These are phyloP conservation scores for Lithodes maja DNA, from an alignment of 2,888 invertebrate genomes.

Conservation along the genomic window DNA sequence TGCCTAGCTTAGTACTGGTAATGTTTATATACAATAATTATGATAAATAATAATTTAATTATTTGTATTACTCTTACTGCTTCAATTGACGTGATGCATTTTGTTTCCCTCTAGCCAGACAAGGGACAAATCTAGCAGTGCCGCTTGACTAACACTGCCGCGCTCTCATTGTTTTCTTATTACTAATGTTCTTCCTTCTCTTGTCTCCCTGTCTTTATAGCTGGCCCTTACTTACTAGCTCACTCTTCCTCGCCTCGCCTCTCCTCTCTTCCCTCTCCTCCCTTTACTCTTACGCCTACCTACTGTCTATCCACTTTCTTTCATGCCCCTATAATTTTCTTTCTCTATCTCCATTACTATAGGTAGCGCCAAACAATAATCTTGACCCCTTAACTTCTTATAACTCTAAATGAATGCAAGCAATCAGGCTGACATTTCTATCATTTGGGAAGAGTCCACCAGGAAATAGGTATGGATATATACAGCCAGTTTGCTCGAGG, in stretches of 20 bases:
- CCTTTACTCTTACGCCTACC: not conserved
- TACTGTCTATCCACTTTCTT: no score
- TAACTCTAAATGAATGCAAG: no score
- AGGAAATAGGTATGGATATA: no score
- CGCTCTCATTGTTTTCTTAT: not conserved
- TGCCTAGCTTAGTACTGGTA: no score
- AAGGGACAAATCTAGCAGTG: not conserved
- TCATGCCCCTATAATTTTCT: no score
- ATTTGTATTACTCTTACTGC: not conserved
- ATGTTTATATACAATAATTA: no score
- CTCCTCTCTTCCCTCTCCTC: not conserved
- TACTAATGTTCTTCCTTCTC: not conserved
- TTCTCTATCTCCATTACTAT: not conserved
- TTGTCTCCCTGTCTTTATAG: not conserved
- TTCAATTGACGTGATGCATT: not conserved
- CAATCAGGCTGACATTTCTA: no score
- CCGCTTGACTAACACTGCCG: not conserved
- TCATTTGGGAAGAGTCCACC: no score
- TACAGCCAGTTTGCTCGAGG: no score
- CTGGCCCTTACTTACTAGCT: not conserved
- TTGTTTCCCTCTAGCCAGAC: constrained; percentile 8
- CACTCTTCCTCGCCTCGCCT: not conserved
- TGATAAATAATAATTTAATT: no score
- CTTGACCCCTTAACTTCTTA: no score
- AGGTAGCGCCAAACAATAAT: not conserved